Conservation (phyloP, 2,113 vertebrate genomes). For the Vimba vimba region DNA sequence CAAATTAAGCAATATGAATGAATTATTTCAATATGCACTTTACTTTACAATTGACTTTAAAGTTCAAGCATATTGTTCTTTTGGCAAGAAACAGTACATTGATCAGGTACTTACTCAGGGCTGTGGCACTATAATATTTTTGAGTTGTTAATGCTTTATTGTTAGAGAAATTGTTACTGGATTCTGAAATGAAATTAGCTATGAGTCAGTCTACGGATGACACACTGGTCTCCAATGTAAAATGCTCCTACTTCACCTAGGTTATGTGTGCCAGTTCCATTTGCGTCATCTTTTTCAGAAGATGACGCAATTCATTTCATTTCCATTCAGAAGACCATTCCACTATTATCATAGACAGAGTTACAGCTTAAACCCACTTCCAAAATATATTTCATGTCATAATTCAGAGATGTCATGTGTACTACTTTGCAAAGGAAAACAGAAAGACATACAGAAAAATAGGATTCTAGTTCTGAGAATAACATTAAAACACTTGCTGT, state of each 20-base stretch:
- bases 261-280: neutral
- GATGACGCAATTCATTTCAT: too few relatives aligned
- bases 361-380: neutral
- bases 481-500: neutral
- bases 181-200: slow-evolving; percentile 12
- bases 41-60: neutral
- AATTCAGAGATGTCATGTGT: neutral
- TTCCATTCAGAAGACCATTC: neutral
- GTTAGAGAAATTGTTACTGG: neutral
- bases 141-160: neutral
- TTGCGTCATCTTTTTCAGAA: neutral
- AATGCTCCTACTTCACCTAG: neutral
- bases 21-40: neutral
- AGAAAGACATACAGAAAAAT: neutral
- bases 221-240: too few relatives aligned
- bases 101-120: neutral
- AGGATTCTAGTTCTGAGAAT: neutral
- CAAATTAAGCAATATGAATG: neutral
- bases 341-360: neutral
- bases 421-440: neutral
- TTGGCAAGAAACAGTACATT: neutral
- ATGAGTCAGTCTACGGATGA: neutral
- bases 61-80: neutral
- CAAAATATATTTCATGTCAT: neutral
- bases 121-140: neutral